Percentiles rank a stretch among this genome's conserved stretches.
Evolutionary conservation across 2,113 vertebrate genomes (phyloP).

Genomic region (Pontoporia blainvillei): DNA sequence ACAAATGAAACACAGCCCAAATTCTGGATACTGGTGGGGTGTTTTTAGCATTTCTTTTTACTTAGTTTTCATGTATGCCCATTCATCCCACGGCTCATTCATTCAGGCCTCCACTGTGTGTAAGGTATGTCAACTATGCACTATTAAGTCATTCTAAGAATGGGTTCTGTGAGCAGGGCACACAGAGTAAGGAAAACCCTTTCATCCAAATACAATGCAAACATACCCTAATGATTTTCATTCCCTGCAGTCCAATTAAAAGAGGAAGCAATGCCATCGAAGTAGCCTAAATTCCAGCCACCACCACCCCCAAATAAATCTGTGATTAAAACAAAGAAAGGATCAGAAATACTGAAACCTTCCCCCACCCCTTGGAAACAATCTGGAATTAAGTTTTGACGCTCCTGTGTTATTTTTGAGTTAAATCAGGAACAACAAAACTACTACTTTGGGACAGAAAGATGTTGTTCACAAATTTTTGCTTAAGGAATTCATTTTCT

Average conservation of each 20-base stretch:
- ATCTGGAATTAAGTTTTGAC: constrained; percentile 42
- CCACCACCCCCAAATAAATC: background rate
- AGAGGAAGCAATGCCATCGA: constrained; percentile 47
- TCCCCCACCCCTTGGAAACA: constrained; percentile 45
- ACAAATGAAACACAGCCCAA: background rate
- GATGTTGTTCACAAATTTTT: constrained; percentile 58
- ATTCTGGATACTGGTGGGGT: background rate
- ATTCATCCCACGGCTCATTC: constrained; percentile 5
- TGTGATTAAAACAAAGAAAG: background rate
- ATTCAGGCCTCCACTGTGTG: background rate
- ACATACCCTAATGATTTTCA: constrained; percentile 69
- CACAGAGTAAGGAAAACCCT: constrained; percentile 62
- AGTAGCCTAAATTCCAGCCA: constrained; percentile 59
- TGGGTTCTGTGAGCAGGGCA: constrained; percentile 56
- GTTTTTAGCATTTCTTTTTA: constrained; percentile 12
- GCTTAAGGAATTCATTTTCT: constrained; percentile 63
- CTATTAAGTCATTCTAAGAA: constrained; percentile 60
- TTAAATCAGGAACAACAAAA: constrained; percentile 56
- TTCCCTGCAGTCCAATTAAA: constrained; percentile 67
- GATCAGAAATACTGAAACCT: constrained; percentile 49
- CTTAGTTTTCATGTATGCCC: background rate
- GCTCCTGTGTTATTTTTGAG: constrained; percentile 46
- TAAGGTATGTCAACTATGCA: constrained; percentile 50
- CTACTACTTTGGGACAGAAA: constrained; percentile 36
- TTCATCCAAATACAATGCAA: constrained; percentile 68